Evolutionary conservation across 2,888 invertebrate species (phyloP), one percentile per base, ranked within the genome.

Genomic region (Drosophila koepferae): DNA sequence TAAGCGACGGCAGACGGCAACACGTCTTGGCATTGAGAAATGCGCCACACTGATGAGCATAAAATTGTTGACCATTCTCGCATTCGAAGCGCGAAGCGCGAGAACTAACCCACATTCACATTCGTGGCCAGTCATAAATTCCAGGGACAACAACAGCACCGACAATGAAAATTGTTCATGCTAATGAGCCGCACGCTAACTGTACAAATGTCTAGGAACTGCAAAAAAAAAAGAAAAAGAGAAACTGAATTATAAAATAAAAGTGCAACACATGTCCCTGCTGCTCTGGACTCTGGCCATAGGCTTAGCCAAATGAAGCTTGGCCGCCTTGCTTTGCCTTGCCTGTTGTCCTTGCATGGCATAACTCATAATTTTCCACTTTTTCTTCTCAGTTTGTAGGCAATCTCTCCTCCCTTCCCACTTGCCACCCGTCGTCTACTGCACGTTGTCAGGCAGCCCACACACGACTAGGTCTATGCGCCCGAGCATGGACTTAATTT

Each of bases 181-280:
- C 85, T 85, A 85, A 85, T 85, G 85, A 85, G 85, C 90, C 69
- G 64, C 85, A 90, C 90, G 90, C 89, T 80, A 85, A 88, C 85
- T 85, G 81, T 82, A 82, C 72, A 86, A 85, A 82, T 83, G 84
- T 80, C 74, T 43, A 71, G 61, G 54, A 66, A 59, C 53, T 48
- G 62, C 56, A 62, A 63, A 46, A 60, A 46, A 41, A 31, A 59
- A 48, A 43, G 43, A 31, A n/a, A 31, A 20, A 56, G 36, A 41
- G n/a, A 31, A 41, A 44, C 40, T 41, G 41, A 41, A 41, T 20
- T 58, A 44, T 20, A 36, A 59, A 44, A 58, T 31, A 59, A 46
- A 68, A 70, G 48, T 67, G 67, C 67, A 67, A 28, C 59, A 43
- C 51, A 36, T 71, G 73, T 71, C 59, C 63, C 63, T 65, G 66